Evolutionary conservation across 2,888 invertebrate species (phyloP).

Genomic region (Chelonus formosanus): DNA sequence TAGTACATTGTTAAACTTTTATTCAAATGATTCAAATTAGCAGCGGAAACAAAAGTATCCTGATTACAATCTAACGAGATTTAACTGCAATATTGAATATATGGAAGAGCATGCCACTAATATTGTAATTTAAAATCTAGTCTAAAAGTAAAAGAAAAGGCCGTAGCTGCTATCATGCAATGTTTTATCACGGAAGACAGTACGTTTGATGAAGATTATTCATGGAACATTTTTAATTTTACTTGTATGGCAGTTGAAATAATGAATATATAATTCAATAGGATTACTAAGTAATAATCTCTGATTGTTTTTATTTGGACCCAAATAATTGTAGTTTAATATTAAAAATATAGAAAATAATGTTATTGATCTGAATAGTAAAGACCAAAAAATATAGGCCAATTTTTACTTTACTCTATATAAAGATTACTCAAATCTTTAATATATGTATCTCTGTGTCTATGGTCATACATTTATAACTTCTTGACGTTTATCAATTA

Average conservation of each 20-base stretch:
- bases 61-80: slow-evolving; percentile 60
- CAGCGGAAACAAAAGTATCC: background rate
- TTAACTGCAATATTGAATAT: slow-evolving; percentile 57
- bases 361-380: background rate
- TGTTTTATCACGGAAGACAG: too few relatives aligned
- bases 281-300: background rate
- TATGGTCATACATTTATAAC: too few relatives aligned
- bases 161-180: background rate
- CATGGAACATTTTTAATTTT: slow-evolving; percentile 7
- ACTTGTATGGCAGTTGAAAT: background rate
- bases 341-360: slow-evolving; percentile 7
- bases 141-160: background rate
- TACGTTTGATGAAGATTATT: too few relatives aligned
- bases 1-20: background rate
- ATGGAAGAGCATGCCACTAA: too few relatives aligned
- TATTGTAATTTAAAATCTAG: too few relatives aligned
- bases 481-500: background rate
- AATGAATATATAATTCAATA: too few relatives aligned
- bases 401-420: background rate
- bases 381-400: slow-evolving; percentile 17
- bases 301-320: slow-evolving; percentile 14
- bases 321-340: slow-evolving; percentile 5
- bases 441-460: too few relatives aligned
- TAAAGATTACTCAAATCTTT: too few relatives aligned
- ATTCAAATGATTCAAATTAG: background rate